These are phyloP conservation scores for Charanyca ferruginea DNA, from an alignment of 2,888 invertebrate genomes.

Conservation along the genomic window DNA sequence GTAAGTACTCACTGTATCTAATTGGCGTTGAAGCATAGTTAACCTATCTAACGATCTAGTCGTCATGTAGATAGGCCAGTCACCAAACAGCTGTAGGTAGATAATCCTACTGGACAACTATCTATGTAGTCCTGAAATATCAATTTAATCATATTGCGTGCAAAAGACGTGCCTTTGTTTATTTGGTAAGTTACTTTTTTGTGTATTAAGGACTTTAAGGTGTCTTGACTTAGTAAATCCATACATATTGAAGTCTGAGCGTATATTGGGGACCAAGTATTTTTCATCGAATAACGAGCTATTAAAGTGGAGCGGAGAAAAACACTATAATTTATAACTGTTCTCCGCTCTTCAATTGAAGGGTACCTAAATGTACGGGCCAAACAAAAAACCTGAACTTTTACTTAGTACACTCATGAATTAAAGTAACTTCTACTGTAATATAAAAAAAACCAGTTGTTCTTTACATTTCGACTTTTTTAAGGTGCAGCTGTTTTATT, in stretches of 20 bases:
- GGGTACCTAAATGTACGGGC: too few relatives aligned
- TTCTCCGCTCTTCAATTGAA: too few relatives aligned
- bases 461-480: too few relatives aligned
- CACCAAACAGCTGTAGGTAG: neutral
- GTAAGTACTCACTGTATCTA: constrained; percentile 74
- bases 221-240: neutral
- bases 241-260: constrained; percentile 1
- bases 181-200: constrained; percentile 8
- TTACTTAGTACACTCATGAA: too few relatives aligned
- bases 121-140: constrained; percentile 1
- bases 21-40: constrained; percentile 44
- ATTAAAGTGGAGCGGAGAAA: too few relatives aligned
- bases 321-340: too few relatives aligned
- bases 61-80: constrained; percentile 15
- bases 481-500: too few relatives aligned
- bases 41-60: constrained; percentile 39
- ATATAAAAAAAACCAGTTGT: too few relatives aligned
- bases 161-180: constrained; percentile 2
- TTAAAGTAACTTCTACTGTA: too few relatives aligned
- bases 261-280: constrained; percentile 1
- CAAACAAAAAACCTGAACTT: too few relatives aligned
- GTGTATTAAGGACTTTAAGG: neutral
- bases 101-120: constrained; percentile 3
- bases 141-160: neutral
- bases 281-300: neutral